Conservation (phyloP, 2,797 vertebrate species). For the Sebastes hubbsi region DNA sequence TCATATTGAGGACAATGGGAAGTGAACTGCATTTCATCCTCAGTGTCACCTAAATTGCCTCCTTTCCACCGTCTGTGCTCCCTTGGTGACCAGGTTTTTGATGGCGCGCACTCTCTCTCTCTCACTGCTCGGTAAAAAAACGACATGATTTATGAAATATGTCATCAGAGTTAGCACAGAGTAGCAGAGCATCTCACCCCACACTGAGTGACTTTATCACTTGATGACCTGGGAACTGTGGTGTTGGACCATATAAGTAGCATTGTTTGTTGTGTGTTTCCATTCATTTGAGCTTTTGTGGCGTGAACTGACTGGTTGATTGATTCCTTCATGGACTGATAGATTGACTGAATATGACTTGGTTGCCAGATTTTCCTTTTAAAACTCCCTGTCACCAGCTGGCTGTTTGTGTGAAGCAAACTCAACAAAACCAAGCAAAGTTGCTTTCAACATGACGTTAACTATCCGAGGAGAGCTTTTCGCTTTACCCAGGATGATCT, state of each 20-base stretch:
- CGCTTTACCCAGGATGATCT: constrained; percentile 13
- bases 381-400: background rate
- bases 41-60: constrained; percentile 39
- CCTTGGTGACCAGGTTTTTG: constrained; percentile 18
- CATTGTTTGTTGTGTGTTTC: constrained; percentile 26
- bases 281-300: constrained; percentile 24
- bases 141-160: constrained; percentile 65
- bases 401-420: constrained; percentile 15
- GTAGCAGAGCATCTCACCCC: constrained; percentile 38
- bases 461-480: constrained; percentile 20
- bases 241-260: background rate
- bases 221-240: constrained; percentile 16
- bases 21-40: constrained; percentile 43
- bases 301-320: constrained; percentile 1
- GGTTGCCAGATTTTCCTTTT: background rate
- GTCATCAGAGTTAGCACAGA: constrained; percentile 52
- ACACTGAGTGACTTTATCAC: constrained; percentile 50
- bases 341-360: constrained; percentile 22
- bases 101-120: background rate
- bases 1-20: constrained; percentile 31
- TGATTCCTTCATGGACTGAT: constrained; percentile 27
- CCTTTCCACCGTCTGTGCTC: constrained; percentile 7
- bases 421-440: constrained; percentile 32
- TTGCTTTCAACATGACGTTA: constrained; percentile 24
- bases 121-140: constrained; percentile 36